Conservation (phyloP, 2,797 vertebrate species). For the Myotis myotis region DNA sequence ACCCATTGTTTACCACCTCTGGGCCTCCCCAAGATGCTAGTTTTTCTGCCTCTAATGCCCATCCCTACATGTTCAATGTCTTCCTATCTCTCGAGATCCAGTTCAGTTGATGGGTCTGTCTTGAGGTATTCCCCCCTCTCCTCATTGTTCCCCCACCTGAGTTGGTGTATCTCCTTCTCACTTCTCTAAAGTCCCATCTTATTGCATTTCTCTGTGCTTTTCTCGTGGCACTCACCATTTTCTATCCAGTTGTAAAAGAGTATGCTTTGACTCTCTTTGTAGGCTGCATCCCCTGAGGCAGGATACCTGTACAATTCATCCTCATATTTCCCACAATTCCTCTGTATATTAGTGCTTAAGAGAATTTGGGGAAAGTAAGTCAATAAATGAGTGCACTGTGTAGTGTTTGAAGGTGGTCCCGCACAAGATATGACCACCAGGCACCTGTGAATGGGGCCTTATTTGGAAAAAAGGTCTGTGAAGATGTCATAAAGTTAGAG, state of each 20-base stretch:
- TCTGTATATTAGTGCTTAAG: not conserved
- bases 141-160: too few relatives aligned
- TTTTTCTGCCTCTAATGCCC: not conserved
- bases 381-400: not conserved
- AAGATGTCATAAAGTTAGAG: not conserved
- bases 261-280: not conserved
- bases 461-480: not conserved
- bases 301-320: not conserved
- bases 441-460: not conserved
- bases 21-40: not conserved
- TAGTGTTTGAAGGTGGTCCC: not conserved
- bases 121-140: accelerated
- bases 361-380: not conserved
- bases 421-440: not conserved
- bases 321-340: not conserved
- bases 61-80: too few relatives aligned
- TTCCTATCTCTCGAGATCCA: not conserved
- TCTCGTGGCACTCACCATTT: not conserved
- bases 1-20: not conserved
- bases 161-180: not conserved
- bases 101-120: not conserved
- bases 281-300: not conserved
- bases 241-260: not conserved
- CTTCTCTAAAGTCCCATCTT: too few relatives aligned
- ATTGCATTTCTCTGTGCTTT: not conserved